Evolutionary conservation across 2,113 vertebrate species (phyloP).

Genomic region (Saccopteryx bilineata): DNA sequence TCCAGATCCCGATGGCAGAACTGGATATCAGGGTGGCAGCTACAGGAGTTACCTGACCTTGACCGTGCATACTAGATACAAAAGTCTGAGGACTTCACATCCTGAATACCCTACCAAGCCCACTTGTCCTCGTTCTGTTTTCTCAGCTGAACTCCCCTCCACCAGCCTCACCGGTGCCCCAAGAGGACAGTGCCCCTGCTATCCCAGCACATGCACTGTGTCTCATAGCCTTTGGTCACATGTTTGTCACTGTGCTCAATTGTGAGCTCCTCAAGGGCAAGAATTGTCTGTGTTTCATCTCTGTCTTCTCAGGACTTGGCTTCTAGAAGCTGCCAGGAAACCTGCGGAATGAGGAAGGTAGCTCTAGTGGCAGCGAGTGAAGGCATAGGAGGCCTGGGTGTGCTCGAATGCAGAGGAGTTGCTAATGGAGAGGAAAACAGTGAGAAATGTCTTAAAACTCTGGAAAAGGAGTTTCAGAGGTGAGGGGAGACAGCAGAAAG

Average conservation of each 20-base stretch:
- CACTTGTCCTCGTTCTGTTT: background rate
- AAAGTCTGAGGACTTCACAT: background rate
- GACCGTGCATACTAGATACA: background rate
- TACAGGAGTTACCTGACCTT: background rate
- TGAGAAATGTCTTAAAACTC: constrained; percentile 15
- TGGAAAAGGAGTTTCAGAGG: background rate
- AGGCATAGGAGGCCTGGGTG: background rate
- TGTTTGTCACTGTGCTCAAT: background rate
- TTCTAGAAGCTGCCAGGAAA: background rate
- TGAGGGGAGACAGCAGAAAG: background rate
- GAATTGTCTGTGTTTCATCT: background rate
- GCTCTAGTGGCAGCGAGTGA: background rate
- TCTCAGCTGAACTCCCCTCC: background rate
- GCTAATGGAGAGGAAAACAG: background rate
- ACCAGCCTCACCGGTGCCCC: background rate
- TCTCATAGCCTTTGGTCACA: background rate
- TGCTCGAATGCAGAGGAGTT: background rate
- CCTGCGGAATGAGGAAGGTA: background rate
- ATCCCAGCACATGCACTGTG: background rate
- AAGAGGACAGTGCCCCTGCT: background rate
- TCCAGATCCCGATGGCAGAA: background rate
- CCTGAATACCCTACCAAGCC: background rate
- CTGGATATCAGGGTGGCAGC: background rate
- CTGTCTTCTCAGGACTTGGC: background rate
- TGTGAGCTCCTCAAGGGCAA: background rate